These are phyloP conservation scores for Protobothrops mucrosquamatus DNA, from an alignment of 2,113 vertebrate species.

Conservation along the genomic window DNA sequence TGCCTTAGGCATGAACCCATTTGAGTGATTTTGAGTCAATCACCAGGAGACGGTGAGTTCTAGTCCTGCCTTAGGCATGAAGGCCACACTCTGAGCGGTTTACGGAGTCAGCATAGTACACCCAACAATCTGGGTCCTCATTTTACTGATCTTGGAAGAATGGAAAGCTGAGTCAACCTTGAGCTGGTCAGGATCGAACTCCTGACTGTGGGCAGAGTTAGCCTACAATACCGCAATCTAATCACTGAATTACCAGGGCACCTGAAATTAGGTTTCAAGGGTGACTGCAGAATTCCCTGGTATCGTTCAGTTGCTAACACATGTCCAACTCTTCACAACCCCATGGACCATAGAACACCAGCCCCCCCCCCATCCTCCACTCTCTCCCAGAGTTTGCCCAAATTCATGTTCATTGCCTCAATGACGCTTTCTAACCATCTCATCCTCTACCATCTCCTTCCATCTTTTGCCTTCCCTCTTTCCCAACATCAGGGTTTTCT, in stretches of 20 bases:
- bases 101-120: too few relatives aligned
- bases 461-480: too few relatives aligned
- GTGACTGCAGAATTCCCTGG: neutral
- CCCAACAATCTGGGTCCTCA: too few relatives aligned
- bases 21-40: too few relatives aligned
- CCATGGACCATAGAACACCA: neutral
- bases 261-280: neutral
- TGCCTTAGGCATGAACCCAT: too few relatives aligned
- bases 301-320: neutral
- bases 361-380: rapidly evolving
- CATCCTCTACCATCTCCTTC: too few relatives aligned
- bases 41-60: too few relatives aligned
- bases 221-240: neutral
- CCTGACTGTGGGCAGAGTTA: neutral
- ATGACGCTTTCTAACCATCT: too few relatives aligned
- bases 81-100: too few relatives aligned
- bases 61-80: too few relatives aligned
- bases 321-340: neutral
- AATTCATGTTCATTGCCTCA: neutral
- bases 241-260: neutral
- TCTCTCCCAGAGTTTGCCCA: neutral
- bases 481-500: too few relatives aligned
- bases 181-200: neutral
- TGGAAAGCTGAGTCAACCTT: neutral
- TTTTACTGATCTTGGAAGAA: neutral